These are phyloP conservation scores for Enteromius afrohamiltoni DNA, from an alignment of 2,797 vertebrate genomes.

Conservation along the genomic window DNA sequence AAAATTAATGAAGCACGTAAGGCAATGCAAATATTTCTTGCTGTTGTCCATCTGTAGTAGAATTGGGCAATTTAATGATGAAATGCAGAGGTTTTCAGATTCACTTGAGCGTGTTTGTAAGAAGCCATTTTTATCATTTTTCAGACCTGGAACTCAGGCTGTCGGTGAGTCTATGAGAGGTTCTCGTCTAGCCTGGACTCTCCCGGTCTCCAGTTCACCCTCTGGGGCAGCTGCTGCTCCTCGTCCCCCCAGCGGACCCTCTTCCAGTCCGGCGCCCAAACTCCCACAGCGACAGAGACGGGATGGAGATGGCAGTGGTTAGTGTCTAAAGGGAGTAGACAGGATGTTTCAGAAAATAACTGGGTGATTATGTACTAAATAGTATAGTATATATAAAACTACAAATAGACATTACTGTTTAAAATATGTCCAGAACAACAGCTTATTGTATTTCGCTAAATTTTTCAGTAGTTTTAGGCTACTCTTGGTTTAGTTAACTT, in stretches of 20 bases:
- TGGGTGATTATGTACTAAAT: not conserved
- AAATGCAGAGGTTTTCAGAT: not conserved
- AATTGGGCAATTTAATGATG: not conserved
- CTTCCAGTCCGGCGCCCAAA: constrained; percentile 75
- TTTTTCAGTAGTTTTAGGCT: not conserved
- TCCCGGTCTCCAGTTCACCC: constrained; percentile 82
- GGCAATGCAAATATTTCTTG: not conserved
- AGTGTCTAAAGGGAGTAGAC: constrained; percentile 37
- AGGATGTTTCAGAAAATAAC: not conserved
- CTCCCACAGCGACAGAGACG: constrained; percentile 76
- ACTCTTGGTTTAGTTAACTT: not conserved
- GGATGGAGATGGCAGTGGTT: constrained; percentile 80
- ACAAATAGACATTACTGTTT: not conserved
- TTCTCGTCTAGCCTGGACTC: constrained; percentile 91
- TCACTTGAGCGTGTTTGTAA: constrained; percentile 28
- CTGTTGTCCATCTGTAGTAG: not conserved
- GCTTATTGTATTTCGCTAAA: not conserved
- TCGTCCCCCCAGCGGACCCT: constrained; percentile 78
- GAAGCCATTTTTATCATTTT: constrained; percentile 33
- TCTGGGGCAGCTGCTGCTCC: constrained; percentile 79
- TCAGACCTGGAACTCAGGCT: constrained; percentile 71
- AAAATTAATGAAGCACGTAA: constrained; percentile 12
- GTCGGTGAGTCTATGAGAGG: constrained; percentile 82
- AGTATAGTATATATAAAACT: not conserved
- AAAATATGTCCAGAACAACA: not conserved